Conservation (phyloP, 2,113 vertebrate species). For the Sitta europaea region DNA sequence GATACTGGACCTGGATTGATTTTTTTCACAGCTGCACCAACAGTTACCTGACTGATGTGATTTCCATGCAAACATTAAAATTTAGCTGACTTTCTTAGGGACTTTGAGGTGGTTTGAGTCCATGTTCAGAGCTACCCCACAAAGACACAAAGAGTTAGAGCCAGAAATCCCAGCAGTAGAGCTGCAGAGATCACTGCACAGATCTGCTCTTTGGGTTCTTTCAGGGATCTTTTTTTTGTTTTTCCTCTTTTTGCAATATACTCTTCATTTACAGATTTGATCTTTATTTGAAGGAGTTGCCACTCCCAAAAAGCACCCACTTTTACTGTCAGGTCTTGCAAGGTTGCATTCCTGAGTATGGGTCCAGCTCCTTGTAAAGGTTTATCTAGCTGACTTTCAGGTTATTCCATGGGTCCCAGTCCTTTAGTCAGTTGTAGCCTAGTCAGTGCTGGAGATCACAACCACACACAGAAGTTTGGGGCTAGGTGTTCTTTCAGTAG, state of each 20-base stretch:
- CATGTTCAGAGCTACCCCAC: background rate
- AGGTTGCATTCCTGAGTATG: background rate
- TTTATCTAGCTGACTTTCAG: background rate
- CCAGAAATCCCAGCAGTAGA: background rate
- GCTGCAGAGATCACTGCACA: background rate
- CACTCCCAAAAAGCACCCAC: background rate
- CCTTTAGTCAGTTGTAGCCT: background rate
- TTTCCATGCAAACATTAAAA: background rate
- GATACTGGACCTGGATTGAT: background rate
- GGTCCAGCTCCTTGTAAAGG: background rate
- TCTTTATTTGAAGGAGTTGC: background rate
- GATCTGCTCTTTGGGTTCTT: background rate
- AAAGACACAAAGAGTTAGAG: background rate
- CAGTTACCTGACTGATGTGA: background rate
- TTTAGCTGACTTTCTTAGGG: background rate
- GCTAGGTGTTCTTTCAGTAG: background rate
- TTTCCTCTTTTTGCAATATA: background rate
- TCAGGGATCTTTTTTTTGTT: background rate
- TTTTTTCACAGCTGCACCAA: background rate
- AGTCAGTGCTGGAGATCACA: background rate
- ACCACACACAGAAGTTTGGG: background rate
- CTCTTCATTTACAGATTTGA: background rate
- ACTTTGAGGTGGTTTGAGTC: background rate
- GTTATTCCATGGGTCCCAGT: background rate
- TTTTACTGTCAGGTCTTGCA: background rate